These are phyloP conservation scores for Seriola aureovittata DNA, from an alignment of 2,113 vertebrate species.

Conservation along the genomic window DNA sequence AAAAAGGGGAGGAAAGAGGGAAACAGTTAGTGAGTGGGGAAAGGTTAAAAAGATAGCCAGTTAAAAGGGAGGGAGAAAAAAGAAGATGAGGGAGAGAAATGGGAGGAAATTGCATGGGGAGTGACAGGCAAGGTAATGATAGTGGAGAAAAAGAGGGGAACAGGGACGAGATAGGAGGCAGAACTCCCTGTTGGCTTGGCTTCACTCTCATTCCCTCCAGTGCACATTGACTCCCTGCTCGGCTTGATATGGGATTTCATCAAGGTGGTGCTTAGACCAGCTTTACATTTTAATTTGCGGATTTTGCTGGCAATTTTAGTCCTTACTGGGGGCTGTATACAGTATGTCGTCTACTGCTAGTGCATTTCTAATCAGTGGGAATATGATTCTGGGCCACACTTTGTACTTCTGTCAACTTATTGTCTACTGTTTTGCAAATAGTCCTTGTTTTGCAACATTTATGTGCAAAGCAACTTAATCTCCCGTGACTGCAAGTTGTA, in stretches of 20 bases:
- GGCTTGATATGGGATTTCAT: conserved; percentile 80
- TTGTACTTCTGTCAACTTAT: conserved; percentile 48
- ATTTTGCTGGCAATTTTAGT: conserved; percentile 61
- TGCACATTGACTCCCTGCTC: conserved; percentile 70
- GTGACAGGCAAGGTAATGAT: conserved; percentile 71
- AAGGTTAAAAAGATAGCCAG: conserved; percentile 45
- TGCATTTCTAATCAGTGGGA: conserved; percentile 49
- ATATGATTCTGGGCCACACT: conserved; percentile 49
- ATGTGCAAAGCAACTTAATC: conserved; percentile 47
- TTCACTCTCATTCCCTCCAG: conserved; percentile 72
- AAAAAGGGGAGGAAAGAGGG: conserved; percentile 9
- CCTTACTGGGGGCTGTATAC: conserved; percentile 40
- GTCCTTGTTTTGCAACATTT: conserved; percentile 45
- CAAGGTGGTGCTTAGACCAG: conserved; percentile 75
- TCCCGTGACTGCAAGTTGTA: conserved; percentile 6
- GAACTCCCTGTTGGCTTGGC: conserved; percentile 69
- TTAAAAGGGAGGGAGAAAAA: conserved; percentile 1
- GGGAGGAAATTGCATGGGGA: conserved; percentile 63
- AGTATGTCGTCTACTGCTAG: conserved; percentile 37
- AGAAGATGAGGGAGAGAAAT: conserved; percentile 31
- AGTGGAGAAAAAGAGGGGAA: conserved; percentile 50
- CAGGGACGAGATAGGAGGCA: conserved; percentile 58
- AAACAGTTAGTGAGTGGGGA: conserved; percentile 25
- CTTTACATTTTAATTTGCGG: conserved; percentile 81
- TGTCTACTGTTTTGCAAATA: conserved; percentile 44